phyloP scores from a whole-genome alignment of 1,140 invertebrate species.

The Apolygus lucorum region DNA sequence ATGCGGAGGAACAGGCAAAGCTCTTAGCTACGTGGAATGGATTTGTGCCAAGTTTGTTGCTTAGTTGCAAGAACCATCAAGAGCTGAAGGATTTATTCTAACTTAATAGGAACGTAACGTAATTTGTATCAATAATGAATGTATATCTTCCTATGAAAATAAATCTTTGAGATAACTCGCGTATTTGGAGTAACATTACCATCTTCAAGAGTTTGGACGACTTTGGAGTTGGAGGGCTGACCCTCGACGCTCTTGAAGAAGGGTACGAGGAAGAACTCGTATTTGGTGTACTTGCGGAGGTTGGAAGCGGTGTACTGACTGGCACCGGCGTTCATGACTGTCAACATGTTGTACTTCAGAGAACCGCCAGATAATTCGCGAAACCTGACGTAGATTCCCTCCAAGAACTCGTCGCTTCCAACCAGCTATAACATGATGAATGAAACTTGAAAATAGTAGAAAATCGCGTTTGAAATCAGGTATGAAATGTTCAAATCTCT shows the following conservation, averaged over 20 bases:
- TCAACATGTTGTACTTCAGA: constrained; percentile 59
- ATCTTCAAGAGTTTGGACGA: constrained; percentile 61
- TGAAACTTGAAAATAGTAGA: constrained; percentile 36
- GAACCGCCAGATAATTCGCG: constrained; percentile 58
- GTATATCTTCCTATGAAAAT: too few relatives aligned
- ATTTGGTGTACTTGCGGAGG: constrained; percentile 72
- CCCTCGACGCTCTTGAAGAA: constrained; percentile 77
- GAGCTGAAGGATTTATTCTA: too few relatives aligned
- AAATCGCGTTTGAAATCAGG: too few relatives aligned
- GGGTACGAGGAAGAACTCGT: constrained; percentile 82
- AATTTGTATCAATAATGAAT: neutral
- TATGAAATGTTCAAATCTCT: too few relatives aligned
- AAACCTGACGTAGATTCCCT: constrained; percentile 90
- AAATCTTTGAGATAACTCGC: neutral
- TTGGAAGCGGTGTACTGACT: constrained; percentile 59
- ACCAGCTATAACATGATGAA: constrained; percentile 41
- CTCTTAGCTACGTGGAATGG: too few relatives aligned
- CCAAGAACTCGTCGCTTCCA: constrained; percentile 50
- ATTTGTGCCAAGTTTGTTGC: too few relatives aligned
- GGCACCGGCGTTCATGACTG: constrained; percentile 54
- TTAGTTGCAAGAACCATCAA: too few relatives aligned
- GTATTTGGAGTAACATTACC: constrained; percentile 40
- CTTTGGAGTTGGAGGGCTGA: constrained; percentile 64
- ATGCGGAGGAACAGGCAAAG: too few relatives aligned
- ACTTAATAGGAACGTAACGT: neutral